Conservation (phyloP, 2,888 invertebrate genomes). For the Erebia ligea region DNA sequence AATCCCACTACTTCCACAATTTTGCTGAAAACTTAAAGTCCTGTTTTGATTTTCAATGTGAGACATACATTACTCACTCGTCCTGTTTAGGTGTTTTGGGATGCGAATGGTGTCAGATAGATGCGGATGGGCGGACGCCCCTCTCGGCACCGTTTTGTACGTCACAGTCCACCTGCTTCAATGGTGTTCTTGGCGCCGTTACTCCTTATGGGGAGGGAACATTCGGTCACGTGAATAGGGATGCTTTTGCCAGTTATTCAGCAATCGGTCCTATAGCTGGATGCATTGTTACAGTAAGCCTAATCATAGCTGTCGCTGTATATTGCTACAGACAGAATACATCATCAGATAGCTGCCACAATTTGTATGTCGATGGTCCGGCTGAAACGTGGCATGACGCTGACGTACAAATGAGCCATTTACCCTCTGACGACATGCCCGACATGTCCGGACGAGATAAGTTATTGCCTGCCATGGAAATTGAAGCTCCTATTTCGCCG, state of each 20-base stretch:
- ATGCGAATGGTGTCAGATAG: conserved; percentile 95
- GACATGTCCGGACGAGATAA: conserved; percentile 87
- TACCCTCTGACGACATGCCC: conserved; percentile 87
- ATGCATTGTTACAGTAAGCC: conserved; percentile 90
- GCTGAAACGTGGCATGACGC: conserved; percentile 80
- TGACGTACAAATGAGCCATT: conserved; percentile 88
- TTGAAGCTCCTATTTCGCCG: conserved; percentile 91
- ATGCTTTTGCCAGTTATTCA: conserved; percentile 83
- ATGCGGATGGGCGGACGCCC: conserved; percentile 87
- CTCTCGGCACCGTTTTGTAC: conserved; percentile 90
- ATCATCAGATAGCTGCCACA: conserved; percentile 75
- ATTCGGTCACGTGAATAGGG: conserved; percentile 75
- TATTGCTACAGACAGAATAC: conserved; percentile 92
- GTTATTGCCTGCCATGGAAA: conserved; percentile 82
- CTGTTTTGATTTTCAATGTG: conserved; percentile 88
- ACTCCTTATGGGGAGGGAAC: conserved; percentile 92
- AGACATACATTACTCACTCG: conserved; percentile 84
- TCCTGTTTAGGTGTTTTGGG: conserved; percentile 90
- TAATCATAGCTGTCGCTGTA: conserved; percentile 91
- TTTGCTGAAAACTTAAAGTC: conserved; percentile 83
- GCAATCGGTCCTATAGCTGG: conserved; percentile 95
- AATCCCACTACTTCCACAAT: conserved; percentile 76
- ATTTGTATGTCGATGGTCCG: conserved; percentile 78
- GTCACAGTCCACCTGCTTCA: conserved; percentile 91
- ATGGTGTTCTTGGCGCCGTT: conserved; percentile 91